phyloP scores from a whole-genome alignment of 2,113 vertebrate species.

The Leuciscus idus region DNA sequence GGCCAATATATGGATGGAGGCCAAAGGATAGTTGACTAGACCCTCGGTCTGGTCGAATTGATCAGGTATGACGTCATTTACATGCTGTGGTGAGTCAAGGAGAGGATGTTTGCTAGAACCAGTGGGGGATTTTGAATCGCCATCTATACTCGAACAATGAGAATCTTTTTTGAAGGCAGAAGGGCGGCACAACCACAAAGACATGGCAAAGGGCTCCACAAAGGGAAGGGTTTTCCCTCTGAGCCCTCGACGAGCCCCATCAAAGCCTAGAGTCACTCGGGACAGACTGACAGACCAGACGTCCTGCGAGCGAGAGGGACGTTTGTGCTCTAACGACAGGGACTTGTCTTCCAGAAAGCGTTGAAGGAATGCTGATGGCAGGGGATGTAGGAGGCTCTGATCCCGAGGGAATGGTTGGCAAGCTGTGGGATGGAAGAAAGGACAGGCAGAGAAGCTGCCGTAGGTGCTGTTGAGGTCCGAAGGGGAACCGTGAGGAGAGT shows the following conservation, averaged over 20 bases:
- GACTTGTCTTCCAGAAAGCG: conserved; percentile 77
- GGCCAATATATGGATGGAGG: conserved; percentile 82
- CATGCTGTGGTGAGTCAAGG: too few relatives aligned
- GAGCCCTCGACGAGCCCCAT: conserved; percentile 85
- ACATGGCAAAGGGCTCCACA: conserved; percentile 87
- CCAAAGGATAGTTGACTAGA: conserved; percentile 59
- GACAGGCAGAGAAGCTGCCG: conserved; percentile 74
- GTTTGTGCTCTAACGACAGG: conserved; percentile 54
- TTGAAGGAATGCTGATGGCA: conserved; percentile 83
- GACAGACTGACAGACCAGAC: conserved; percentile 88
- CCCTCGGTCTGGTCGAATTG: conserved; percentile 43
- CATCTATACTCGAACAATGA: conserved; percentile 28
- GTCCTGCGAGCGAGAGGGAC: conserved; percentile 79
- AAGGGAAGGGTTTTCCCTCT: conserved; percentile 84
- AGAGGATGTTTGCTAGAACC: background rate
- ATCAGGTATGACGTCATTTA: background rate
- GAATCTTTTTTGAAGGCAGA: conserved; percentile 51
- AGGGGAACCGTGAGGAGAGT: conserved; percentile 79
- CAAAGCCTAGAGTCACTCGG: conserved; percentile 83
- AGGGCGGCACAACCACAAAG: conserved; percentile 88
- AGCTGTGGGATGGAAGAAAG: conserved; percentile 81
- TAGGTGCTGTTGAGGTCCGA: conserved; percentile 73
- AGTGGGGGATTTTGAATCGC: background rate
- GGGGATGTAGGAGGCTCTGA: conserved; percentile 78
- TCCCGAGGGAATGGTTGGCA: conserved; percentile 80